Base-by-base conservation (phyloP, 2,888 invertebrate genomes). In the Nebria salina region DNA sequence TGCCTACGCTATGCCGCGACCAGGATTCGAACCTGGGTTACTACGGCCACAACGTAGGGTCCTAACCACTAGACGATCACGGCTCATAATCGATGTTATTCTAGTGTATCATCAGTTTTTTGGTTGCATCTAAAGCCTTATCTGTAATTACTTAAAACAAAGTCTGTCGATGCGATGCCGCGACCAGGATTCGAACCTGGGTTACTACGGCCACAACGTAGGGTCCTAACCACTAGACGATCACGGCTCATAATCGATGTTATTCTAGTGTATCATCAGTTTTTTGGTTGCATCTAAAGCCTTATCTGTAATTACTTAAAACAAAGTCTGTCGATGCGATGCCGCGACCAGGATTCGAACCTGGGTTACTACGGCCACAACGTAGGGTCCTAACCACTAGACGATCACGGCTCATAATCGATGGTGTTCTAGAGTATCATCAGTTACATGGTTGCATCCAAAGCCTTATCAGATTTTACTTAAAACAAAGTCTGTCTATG, bases 11-110 rank as follows among this genome's bases (percentile, higher is more conserved):
- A 54, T 54, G 54, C 54, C 54, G 54, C 8, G 54, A 54, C 54
- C 6, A 54, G 54, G 54, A 54, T 54, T 54, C 54, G 54, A 54
- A 54, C 54, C 54, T 54, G 54, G 54, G 54, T 54, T 54, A 54
- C 54, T 8, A 54, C 54, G 54, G 54, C 54, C 54, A 54, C 54
- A 54, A 54, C 54, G 54, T 54, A 8, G 54, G 54, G 54, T 54
- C 54, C 54, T 54, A 54, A 54, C 54, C 54, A 54, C 54, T 54
- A 54, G 54, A 54, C 54, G 54, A 54, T 54, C 54, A 54, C 54
- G 54, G 54, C 54, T 54, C 20, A 20, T 20, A 20, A 20, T 20
- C 20, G 20, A 20, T 20, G 20, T 20, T 20, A 1, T 20, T 20
- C 20, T 20, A 20, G 20, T 20, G 20, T 20, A 20, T 20, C 20